These are phyloP conservation scores for Stichodactyla mertensii DNA, from an alignment of 64 coral and sea anemone genomes.

Conservation along the genomic window DNA sequence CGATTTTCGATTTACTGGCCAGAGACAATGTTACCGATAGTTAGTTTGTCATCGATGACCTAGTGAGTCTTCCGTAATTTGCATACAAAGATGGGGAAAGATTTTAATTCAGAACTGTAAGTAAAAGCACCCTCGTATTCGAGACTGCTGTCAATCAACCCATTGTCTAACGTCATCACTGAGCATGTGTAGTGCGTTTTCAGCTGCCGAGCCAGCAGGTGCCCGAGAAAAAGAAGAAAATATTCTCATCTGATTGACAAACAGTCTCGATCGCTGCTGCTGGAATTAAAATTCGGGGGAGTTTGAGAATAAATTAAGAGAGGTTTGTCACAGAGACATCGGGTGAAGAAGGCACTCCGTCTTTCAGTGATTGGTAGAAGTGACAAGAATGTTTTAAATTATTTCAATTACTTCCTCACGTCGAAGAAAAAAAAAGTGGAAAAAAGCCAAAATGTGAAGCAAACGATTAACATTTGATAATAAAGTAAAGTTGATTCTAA, in stretches of 20 bases:
- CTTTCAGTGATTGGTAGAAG: background rate
- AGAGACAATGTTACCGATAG: background rate
- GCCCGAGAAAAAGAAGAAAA: constrained; percentile 25
- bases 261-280: constrained; percentile 19
- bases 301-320: constrained; percentile 12
- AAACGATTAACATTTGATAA: background rate
- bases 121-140: constrained; percentile 48
- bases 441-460: background rate
- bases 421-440: background rate
- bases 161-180: constrained; percentile 36
- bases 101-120: constrained; percentile 81
- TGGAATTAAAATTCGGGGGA: constrained; percentile 15
- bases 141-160: constrained; percentile 64
- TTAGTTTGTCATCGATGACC: constrained; percentile 14
- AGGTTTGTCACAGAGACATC: background rate
- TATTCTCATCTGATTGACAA: constrained; percentile 52
- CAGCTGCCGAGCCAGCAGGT: constrained; percentile 77
- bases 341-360: background rate
- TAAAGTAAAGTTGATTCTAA: background rate
- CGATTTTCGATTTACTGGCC: background rate
- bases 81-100: constrained; percentile 84
- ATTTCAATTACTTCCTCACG: background rate
- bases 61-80: constrained; percentile 33
- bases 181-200: constrained; percentile 31
- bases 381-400: background rate